Evolutionary conservation across 2,888 invertebrate species (phyloP).

Genomic region (Zhuqinia jingwanae): DNA sequence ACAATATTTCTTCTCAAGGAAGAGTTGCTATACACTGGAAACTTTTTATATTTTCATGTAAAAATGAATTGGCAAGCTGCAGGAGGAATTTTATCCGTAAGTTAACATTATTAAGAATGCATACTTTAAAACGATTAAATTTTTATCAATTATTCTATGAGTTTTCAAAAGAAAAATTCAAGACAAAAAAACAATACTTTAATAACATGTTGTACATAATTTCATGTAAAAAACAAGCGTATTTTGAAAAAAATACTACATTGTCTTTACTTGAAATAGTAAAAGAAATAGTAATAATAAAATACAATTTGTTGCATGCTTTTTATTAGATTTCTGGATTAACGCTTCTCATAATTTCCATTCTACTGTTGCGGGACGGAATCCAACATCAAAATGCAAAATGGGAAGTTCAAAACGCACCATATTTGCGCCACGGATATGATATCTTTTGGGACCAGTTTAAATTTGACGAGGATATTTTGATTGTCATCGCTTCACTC

Average conservation of each 20-base stretch:
- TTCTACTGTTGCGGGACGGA: conserved; percentile 67
- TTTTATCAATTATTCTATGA: background rate
- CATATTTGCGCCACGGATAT: conserved; percentile 60
- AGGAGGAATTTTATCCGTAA: conserved; percentile 66
- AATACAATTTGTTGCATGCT: background rate
- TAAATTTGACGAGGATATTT: conserved; percentile 72
- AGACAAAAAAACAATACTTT: background rate
- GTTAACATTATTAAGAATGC: background rate
- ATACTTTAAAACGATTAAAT: background rate
- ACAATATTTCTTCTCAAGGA: conserved; percentile 49
- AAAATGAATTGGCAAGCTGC: conserved; percentile 65
- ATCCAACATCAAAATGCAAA: conserved; percentile 71
- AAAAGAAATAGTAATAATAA: background rate
- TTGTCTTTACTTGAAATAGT: no score
- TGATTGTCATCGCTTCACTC: conserved; percentile 69
- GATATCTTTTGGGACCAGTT: conserved; percentile 74
- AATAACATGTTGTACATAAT: background rate
- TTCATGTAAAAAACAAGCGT: background rate
- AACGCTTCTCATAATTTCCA: conserved; percentile 62
- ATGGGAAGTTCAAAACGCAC: conserved; percentile 67
- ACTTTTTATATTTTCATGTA: background rate
- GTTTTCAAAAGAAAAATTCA: background rate
- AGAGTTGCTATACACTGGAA: background rate
- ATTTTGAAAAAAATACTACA: no score
- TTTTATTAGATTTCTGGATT: conserved; percentile 64